Evolutionary conservation across 2,113 vertebrate species (phyloP), one percentile per base, ranked within the genome.

Genomic region (Trinectes maculatus): DNA sequence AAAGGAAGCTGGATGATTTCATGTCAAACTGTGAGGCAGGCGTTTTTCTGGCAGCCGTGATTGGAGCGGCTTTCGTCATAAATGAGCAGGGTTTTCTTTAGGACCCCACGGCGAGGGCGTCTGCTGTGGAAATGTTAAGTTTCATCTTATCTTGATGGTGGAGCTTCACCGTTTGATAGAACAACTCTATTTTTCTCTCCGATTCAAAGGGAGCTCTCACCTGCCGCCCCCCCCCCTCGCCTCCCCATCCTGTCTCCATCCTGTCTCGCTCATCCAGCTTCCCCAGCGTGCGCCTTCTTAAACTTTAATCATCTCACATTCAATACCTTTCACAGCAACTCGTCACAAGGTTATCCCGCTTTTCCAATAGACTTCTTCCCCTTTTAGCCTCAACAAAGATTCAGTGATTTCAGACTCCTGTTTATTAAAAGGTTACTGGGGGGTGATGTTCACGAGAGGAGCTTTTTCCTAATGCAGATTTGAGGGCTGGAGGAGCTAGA

Each of bases 261-360:
- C 66, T 15, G 34, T 62, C 73, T 56, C 49, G 36, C 64, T 69
- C 66, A 37, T 62, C 64, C 70, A 49, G 69, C 65, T 62, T 80
- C 72, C 79, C 83, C 29, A 34, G 59, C 46, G 53, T 43, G 76
- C 36, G 31, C 74, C 83, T 87, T 43, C 71, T 88, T 77, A 80
- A 89, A 88, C 83, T 88, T 91, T 89, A 91, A 91, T 88, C 86
- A 88, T 80, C 71, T 85, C 77, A 76, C 53, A 85, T 83, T 87
- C 76, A 86, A 85, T 84, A 83, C 54, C 47, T 77, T 83, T 84
- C 76, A 66, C 54, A 39, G 61, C 62, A 13, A 53, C 59, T 82
- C 57, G 37, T 71, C 80, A 83, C 77, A 74, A 87, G 81, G 83
- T 83, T 83, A 81, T 78, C 55, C 58, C 57, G 29, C 16, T 77